Percentiles rank a stretch among this genome's conserved stretches.
phyloP scores from a whole-genome alignment of 2,888 invertebrate genomes.

The Camptogramma bilineatum region DNA sequence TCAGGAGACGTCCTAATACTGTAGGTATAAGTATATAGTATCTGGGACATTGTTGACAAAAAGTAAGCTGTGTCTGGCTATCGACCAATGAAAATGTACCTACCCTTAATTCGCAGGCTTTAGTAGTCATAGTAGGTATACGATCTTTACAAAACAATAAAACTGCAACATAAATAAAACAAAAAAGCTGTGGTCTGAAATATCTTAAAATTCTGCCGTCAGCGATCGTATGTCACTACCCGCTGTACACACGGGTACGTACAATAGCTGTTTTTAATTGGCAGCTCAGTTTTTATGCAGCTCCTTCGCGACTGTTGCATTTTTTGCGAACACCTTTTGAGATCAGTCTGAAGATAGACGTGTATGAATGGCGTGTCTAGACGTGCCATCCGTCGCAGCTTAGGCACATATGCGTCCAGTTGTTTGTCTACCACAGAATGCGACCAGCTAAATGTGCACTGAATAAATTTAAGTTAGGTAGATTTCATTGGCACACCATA shows the following conservation, averaged over 20 bases:
- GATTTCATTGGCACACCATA: constrained; percentile 52
- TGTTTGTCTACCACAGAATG: constrained; percentile 56
- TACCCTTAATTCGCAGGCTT: too few species aligned
- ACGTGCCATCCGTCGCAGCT: constrained; percentile 67
- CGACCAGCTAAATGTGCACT: constrained; percentile 61
- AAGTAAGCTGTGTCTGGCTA: too few species aligned
- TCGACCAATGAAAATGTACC: too few species aligned
- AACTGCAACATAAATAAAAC: neutral
- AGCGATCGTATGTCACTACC: constrained; percentile 21
- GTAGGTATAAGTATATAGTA: neutral
- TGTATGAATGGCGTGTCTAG: constrained; percentile 71
- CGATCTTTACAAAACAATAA: neutral
- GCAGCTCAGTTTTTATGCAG: constrained; percentile 57
- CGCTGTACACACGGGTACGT: constrained; percentile 19
- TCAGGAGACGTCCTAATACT: too few species aligned
- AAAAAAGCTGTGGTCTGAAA: constrained; percentile 7
- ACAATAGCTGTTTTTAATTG: constrained; percentile 60
- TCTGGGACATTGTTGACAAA: neutral
- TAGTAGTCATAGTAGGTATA: neutral
- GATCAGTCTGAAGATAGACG: constrained; percentile 71
- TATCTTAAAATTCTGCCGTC: constrained; percentile 6
- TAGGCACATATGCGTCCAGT: constrained; percentile 56
- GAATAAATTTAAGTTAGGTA: constrained; percentile 56
- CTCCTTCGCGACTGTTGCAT: constrained; percentile 55
- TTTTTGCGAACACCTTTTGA: constrained; percentile 62